Conservation (phyloP, 2,113 vertebrate genomes). For the Dipodomys ordii region DNA sequence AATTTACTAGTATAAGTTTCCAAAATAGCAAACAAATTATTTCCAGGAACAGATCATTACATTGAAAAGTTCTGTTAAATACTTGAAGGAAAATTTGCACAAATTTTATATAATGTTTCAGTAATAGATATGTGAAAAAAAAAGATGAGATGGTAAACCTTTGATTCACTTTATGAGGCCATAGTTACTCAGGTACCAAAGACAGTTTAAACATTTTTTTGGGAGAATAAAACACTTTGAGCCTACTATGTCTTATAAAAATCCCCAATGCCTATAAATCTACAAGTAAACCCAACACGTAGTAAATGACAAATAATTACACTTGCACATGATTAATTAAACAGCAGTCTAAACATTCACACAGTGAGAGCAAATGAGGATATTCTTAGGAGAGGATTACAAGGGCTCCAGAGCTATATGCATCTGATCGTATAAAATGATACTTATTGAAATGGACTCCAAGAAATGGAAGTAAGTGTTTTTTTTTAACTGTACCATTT, state of each 20-base stretch:
- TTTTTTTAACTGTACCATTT: too few relatives aligned
- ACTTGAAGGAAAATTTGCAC: constrained; percentile 37
- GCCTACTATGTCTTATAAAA: neutral
- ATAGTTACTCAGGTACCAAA: constrained; percentile 3
- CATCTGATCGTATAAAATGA: too few relatives aligned
- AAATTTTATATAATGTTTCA: neutral
- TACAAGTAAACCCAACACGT: too few relatives aligned
- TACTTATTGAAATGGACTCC: too few relatives aligned
- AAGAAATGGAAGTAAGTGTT: too few relatives aligned
- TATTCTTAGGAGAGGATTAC: too few relatives aligned
- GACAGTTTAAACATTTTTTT: neutral
- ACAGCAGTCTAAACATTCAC: too few relatives aligned
- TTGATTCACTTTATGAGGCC: neutral
- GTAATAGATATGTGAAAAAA: neutral
- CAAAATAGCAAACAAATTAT: neutral
- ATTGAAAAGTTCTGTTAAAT: constrained; percentile 9
- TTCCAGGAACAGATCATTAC: neutral
- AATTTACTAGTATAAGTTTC: constrained; percentile 11
- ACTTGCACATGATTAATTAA: too few relatives aligned
- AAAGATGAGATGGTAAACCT: neutral
- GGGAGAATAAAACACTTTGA: neutral
- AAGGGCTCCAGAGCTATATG: too few relatives aligned
- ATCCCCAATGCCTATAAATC: too few relatives aligned
- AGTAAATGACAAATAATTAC: too few relatives aligned
- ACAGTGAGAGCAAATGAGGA: too few relatives aligned